Base-by-base conservation (phyloP, 1,140 invertebrate species). In the Tribolium castaneum region DNA sequence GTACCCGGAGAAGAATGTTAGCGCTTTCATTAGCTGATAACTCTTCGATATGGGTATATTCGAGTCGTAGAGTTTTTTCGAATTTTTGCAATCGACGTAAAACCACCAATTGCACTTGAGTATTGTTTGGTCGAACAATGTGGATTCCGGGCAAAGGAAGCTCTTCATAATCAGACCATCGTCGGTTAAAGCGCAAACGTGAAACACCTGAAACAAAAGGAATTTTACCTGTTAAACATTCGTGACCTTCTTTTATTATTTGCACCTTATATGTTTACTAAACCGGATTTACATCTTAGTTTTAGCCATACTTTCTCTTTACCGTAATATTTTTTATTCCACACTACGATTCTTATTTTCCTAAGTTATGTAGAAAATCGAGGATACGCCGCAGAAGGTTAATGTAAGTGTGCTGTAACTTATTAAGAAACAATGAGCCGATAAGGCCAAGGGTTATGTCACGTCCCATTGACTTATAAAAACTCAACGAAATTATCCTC, bases 41-140 rank as follows among this genome's bases (percentile, higher is more conserved):
- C 95, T 96, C 86, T 96, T 96, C 35, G 95, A 96, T 52, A 97
- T 93, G 0, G 95, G 95, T 52, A 96, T 95, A 83, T 97, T 97
- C 3, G 94, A 95, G 82, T 96, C 94, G 85, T 96, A 96, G 35
- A 96, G 87, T 66, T 90, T 90, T 79, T 90, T 92, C 0, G 94
- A 95, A 34, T 91, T 90, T 87, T 94, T 94, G 86, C 95, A 97
- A 83, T 96, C 95, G 0, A 96, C 94, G 86, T 95, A 96, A 87
- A 96, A 95, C 94, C 94, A 96, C 94, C 95, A 96, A 84, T 97
- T 96, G 86, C 95, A 97, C 84, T 96, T 95, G 0, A 97, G 88
- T 70, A 97, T 95, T 2, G 94, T 94, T 85, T 96, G 94, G 84
- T 97, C 95, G 85, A 96, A 97, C 10, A 96, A 89, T 0, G 95